Conservation (phyloP, 2,797 vertebrate genomes). For the Chelidonichthys spinosus region DNA sequence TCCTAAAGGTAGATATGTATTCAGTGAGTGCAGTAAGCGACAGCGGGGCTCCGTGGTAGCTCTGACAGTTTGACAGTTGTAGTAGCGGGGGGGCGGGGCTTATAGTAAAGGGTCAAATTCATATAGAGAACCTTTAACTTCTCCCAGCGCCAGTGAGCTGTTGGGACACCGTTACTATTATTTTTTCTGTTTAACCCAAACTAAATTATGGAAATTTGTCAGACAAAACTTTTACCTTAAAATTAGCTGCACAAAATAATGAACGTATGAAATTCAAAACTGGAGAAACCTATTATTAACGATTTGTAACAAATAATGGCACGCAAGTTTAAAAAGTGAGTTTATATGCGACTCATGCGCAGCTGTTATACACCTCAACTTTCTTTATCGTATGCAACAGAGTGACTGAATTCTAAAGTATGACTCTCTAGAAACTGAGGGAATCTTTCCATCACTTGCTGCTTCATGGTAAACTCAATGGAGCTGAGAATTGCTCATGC, state of each 20-base stretch:
- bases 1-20: too few relatives aligned
- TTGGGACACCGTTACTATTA: too few relatives aligned
- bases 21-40: too few relatives aligned
- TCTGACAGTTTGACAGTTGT: too few relatives aligned
- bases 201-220: background rate
- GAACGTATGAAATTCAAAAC: background rate
- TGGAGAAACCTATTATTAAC: background rate
- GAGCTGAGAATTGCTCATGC: background rate
- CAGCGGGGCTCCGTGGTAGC: too few relatives aligned
- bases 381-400: slow-evolving; percentile 14
- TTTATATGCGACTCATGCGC: slow-evolving; percentile 26
- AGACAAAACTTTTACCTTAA: background rate
- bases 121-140: background rate
- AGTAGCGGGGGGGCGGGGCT: too few relatives aligned
- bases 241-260: background rate
- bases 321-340: background rate
- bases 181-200: background rate
- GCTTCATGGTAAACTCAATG: slow-evolving; percentile 25
- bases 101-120: background rate
- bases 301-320: background rate
- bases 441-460: slow-evolving; percentile 19
- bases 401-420: slow-evolving; percentile 11
- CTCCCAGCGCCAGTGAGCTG: too few relatives aligned
- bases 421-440: slow-evolving; percentile 7
- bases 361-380: slow-evolving; percentile 10